A percentile compares a stretch with the other conserved stretches of the same genome.
Evolutionary conservation across 2,113 vertebrate species (phyloP).

Genomic region (Tachuris rubrigastra): DNA sequence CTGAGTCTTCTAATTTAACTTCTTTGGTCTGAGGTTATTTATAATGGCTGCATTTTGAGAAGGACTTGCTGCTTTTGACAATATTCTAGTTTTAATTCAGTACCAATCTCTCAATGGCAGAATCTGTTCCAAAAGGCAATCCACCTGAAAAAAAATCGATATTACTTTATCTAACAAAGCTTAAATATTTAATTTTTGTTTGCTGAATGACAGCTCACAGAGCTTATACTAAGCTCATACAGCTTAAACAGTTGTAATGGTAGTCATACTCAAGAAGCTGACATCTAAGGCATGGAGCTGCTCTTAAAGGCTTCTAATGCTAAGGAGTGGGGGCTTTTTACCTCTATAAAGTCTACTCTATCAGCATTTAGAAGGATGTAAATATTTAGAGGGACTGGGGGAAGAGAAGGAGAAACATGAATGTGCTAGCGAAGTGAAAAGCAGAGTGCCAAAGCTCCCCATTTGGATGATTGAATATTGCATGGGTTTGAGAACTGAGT

Average conservation of each 20-base stretch:
- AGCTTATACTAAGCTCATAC: neutral
- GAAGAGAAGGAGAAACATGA: neutral
- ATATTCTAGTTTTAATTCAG: neutral
- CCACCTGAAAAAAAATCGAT: neutral
- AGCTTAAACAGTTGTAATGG: neutral
- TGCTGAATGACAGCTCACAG: neutral
- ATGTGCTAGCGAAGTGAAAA: neutral
- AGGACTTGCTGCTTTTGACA: neutral
- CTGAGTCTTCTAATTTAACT: neutral
- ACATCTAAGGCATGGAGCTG: neutral
- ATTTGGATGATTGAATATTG: neutral
- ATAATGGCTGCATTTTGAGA: neutral
- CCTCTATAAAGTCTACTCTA: neutral
- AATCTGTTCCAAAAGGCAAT: neutral
- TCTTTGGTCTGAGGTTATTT: neutral
- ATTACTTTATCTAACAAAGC: neutral
- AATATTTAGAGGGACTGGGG: neutral
- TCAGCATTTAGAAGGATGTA: neutral
- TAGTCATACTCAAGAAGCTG: neutral
- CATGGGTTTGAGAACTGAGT: neutral
- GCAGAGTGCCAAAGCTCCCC: neutral
- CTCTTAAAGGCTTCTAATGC: neutral
- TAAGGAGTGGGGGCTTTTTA: neutral
- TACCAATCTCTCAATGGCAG: neutral
- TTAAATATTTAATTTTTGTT: slow-evolving; percentile 5